These are phyloP conservation scores for Drosophila erecta DNA, from an alignment of 1,140 invertebrate genomes.

Conservation along the genomic window DNA sequence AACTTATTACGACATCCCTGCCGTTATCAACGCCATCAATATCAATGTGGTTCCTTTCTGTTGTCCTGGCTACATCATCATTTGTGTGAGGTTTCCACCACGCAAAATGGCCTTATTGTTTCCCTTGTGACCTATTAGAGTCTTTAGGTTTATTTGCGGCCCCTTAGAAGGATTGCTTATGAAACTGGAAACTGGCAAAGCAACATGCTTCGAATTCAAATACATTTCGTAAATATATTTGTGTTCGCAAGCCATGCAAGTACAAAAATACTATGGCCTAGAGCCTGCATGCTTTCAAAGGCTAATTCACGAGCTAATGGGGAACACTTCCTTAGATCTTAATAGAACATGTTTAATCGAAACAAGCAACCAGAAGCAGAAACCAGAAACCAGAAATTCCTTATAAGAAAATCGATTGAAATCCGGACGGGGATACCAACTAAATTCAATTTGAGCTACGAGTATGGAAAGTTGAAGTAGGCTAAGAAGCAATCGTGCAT, in stretches of 20 bases:
- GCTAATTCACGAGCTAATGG: too few species aligned
- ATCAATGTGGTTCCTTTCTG: slow-evolving; percentile 17
- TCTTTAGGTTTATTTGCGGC: background rate
- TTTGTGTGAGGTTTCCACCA: slow-evolving; percentile 13
- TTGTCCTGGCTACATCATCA: slow-evolving; percentile 8
- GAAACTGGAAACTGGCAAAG: background rate
- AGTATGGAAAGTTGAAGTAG: slow-evolving; percentile 31
- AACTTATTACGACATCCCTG: slow-evolving; percentile 19
- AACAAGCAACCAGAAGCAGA: too few species aligned
- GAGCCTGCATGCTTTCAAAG: too few species aligned
- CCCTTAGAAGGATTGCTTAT: background rate
- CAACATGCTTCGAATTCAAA: too few species aligned
- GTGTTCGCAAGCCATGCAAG: too few species aligned
- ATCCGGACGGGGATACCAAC: slow-evolving; percentile 30
- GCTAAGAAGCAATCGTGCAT: slow-evolving; percentile 16
- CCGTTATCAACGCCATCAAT: slow-evolving; percentile 29
- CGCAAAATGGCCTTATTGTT: slow-evolving; percentile 11
- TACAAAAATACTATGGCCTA: too few species aligned
- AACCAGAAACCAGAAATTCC: background rate
- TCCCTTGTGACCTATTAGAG: slow-evolving; percentile 1
- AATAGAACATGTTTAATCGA: background rate
- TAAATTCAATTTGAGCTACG: slow-evolving; percentile 47
- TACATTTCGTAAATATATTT: too few species aligned
- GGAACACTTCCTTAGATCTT: background rate
- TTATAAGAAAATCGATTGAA: slow-evolving; percentile 40